Evolutionary conservation across 2,888 invertebrate genomes (phyloP).

Genomic region (Lamellibrachia satsuma): DNA sequence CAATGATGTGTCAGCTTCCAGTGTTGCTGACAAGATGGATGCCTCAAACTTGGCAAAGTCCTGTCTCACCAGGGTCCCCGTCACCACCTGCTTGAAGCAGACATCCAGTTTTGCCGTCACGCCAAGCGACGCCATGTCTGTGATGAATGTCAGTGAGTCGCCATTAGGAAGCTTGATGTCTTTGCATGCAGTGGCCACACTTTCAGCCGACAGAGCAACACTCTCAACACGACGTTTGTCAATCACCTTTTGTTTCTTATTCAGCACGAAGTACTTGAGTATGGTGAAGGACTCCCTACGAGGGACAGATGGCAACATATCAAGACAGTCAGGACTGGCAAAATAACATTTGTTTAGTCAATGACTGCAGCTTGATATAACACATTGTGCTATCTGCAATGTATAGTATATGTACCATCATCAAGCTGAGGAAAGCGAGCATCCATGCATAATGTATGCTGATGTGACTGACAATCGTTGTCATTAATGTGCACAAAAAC

Average conservation of each 20-base stretch:
- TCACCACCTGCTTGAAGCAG: conserved; percentile 7
- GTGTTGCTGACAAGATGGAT: neutral
- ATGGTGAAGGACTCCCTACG: neutral
- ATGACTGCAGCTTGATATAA: too few species aligned
- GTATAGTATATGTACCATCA: too few species aligned
- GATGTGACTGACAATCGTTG: too few species aligned
- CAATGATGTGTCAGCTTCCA: neutral
- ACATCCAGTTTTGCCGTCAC: neutral
- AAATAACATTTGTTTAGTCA: too few species aligned
- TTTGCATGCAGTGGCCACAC: neutral
- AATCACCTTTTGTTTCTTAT: neutral
- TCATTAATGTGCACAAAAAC: too few species aligned
- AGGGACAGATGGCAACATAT: neutral
- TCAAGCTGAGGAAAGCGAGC: too few species aligned
- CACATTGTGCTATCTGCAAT: too few species aligned
- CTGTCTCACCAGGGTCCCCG: neutral
- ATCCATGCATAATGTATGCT: too few species aligned
- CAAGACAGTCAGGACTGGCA: too few species aligned
- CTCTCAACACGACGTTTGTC: conserved; percentile 1
- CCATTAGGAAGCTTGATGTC: neutral
- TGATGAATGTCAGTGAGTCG: neutral
- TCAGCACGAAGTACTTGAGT: conserved; percentile 1
- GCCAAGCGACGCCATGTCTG: neutral
- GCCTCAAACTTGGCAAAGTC: neutral
- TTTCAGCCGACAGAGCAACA: neutral